Evolutionary conservation across 35 echinoderm and acorn worm species (phyloP).

Genomic region (Stichopus chloronotus): DNA sequence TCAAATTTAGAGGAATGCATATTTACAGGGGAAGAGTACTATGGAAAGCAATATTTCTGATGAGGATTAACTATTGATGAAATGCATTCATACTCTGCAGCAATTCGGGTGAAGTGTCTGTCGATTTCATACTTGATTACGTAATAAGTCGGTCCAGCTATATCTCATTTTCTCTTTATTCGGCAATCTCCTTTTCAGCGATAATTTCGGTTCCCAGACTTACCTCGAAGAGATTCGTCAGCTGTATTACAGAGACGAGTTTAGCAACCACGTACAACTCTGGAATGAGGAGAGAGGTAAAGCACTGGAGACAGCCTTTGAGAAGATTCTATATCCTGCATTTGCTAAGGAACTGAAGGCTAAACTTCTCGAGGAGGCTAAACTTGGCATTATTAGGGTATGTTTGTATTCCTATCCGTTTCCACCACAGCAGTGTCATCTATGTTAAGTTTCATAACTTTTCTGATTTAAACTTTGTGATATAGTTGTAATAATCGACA

Average conservation of each 20-base stretch:
- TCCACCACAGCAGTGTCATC: neutral
- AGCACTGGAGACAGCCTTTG: conserved; percentile 82
- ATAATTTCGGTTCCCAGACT: conserved; percentile 58
- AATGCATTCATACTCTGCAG: too few species aligned
- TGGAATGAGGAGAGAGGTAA: conserved; percentile 85
- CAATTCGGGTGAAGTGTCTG: too few species aligned
- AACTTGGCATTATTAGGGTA: conserved; percentile 89
- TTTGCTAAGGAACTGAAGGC: conserved; percentile 85
- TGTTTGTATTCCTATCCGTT: neutral
- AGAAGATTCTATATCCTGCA: conserved; percentile 84
- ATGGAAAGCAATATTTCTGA: too few species aligned
- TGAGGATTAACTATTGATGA: too few species aligned
- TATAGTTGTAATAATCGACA: neutral
- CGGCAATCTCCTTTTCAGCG: conserved; percentile 10
- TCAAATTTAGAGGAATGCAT: too few species aligned
- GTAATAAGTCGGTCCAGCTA: neutral
- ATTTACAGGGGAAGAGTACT: too few species aligned
- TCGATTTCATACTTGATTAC: neutral
- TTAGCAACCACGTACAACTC: conserved; percentile 84
- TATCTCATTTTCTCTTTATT: too few species aligned
- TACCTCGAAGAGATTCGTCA: conserved; percentile 98
- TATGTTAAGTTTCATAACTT: neutral
- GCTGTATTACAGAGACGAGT: conserved; percentile 96
- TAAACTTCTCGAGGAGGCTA: conserved; percentile 83
- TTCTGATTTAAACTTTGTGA: neutral